A percentile compares a stretch with the other conserved stretches of the same genome.
These are phyloP conservation scores for Dipodomys spectabilis DNA, from an alignment of 2,113 vertebrate species.

Conservation along the genomic window DNA sequence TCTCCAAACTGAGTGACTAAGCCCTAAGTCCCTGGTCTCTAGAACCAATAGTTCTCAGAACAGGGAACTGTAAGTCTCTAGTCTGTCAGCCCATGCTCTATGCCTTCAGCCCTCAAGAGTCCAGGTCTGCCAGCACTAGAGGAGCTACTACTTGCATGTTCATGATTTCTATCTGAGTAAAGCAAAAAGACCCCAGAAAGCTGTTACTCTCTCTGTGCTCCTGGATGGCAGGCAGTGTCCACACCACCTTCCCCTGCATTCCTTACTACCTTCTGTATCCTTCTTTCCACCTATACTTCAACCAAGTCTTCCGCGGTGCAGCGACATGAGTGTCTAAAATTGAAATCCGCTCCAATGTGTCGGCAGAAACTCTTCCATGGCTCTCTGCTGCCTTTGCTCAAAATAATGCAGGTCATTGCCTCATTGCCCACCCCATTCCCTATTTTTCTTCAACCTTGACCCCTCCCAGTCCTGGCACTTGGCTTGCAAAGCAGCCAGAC, in stretches of 20 bases:
- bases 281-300: not conserved
- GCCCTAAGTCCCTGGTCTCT: not conserved
- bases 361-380: not conserved
- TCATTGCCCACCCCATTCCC: too few species aligned
- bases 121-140: not conserved
- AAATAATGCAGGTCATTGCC: not conserved
- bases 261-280: not conserved
- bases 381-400: not conserved
- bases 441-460: rapidly evolving
- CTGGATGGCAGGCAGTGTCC: not conserved
- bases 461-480: not conserved
- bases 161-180: not conserved
- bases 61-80: too few species aligned
- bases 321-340: not conserved
- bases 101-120: not conserved
- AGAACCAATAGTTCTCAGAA: too few species aligned
- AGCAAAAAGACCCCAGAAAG: not conserved
- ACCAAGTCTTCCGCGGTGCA: not conserved
- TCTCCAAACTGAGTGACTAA: not conserved
- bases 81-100: too few species aligned
- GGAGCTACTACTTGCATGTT: not conserved
- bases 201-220: too few species aligned
- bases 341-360: not conserved
- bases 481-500: not conserved
- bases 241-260: not conserved